Percentiles rank a stretch among this genome's conserved stretches.
Conservation (phyloP, 2,797 vertebrate species). For the Enteromius paludinosus region DNA sequence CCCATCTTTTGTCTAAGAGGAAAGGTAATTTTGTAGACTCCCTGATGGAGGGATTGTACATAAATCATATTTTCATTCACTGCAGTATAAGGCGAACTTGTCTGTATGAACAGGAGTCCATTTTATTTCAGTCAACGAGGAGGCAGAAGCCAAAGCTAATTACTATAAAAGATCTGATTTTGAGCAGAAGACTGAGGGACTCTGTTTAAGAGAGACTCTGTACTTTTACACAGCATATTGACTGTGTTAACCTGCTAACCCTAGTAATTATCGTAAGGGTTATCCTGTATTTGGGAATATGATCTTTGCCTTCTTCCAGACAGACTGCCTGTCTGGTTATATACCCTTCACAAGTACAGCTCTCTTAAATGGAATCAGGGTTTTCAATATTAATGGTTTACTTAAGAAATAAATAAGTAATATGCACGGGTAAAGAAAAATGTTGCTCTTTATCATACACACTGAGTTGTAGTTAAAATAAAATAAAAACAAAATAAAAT, state of each 20-base stretch:
- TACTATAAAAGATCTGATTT: conserved; percentile 24
- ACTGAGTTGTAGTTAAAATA: background rate
- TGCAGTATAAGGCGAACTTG: conserved; percentile 14
- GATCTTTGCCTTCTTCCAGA: conserved; percentile 41
- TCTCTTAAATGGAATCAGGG: conserved; percentile 9
- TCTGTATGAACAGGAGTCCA: background rate
- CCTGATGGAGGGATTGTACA: conserved; percentile 3
- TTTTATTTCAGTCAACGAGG: conserved; percentile 10
- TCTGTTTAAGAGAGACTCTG: conserved; percentile 30
- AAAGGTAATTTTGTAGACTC: conserved; percentile 35
- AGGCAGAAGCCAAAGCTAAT: conserved; percentile 12
- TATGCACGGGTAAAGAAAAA: conserved; percentile 4
- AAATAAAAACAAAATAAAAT: background rate
- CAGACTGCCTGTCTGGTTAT: conserved; percentile 42
- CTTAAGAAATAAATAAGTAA: background rate
- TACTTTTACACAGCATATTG: conserved; percentile 42
- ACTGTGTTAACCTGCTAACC: conserved; percentile 58
- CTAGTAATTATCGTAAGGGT: conserved; percentile 52
- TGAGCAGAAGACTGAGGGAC: conserved; percentile 16
- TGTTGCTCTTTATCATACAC: background rate
- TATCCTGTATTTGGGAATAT: conserved; percentile 51
- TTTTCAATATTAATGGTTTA: conserved; percentile 8
- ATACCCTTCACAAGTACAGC: conserved; percentile 2
- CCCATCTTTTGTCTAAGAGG: conserved; percentile 40
- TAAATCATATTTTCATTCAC: conserved; percentile 9